Evolutionary conservation across 2,797 vertebrate species (phyloP), one percentile per base, ranked within the genome.

Genomic region (Poecilia wingei): DNA sequence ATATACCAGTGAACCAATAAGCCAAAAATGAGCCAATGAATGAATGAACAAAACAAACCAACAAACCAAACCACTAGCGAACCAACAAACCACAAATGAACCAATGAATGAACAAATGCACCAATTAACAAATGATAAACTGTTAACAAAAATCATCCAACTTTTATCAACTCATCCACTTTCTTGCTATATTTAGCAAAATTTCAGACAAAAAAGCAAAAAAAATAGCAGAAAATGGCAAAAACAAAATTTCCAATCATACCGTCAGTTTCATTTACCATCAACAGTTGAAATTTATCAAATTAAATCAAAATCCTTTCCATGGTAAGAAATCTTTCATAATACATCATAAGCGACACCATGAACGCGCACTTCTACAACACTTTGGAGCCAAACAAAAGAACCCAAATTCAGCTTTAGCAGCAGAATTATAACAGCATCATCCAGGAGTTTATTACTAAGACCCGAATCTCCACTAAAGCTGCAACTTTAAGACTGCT

Each of bases 391-490:
- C 57, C 28, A 87, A 91, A 91, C 70, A 85, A 89, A 80, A 13
- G 7, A 83, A 89, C 84, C 88, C 81, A 88, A 86, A 92, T 87
- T 82, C 84, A 88, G 91, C 86, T 82, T 85, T 49, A 82, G 81
- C 93, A 83, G 92, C 91, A 92, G 85, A 87, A 88, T 88, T 83
- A 85, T 87, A 87, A 92, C 91, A 91, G 89, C 89, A 84, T 83
- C 81, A 91, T 94, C 90, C 83, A 89, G 88, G 89, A 82, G 87
- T 81, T 51, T 86, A 91, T 93, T 81, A 82, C 69, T 69, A 76
- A 91, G 86, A 92, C 83, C 84, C 80, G 87, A 89, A 79, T 86
- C 74, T 87, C 74, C n/a, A 45, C 47, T 59, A 61, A 22, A 84
- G 82, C 81, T 55, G 13, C 69, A 87, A 83, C 76, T 83, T 84